Evolutionary conservation across 2,113 vertebrate species (phyloP).

Genomic region (Lampris megalopsis): DNA sequence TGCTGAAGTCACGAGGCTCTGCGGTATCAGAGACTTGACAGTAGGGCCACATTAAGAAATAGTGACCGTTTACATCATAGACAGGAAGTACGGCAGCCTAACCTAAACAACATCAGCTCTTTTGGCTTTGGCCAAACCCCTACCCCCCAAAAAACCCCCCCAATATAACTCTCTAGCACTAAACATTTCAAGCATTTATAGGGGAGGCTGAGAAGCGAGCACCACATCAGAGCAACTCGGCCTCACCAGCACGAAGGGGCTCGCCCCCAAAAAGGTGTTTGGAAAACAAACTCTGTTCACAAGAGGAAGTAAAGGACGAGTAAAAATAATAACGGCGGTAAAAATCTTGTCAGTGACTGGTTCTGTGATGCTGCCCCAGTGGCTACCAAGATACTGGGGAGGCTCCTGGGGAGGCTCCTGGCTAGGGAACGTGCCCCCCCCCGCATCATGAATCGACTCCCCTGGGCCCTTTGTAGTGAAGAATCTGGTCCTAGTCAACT

Average conservation of each 20-base stretch:
- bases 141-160: no score
- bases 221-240: background rate
- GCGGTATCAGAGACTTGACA: no score
- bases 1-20: no score
- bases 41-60: no score
- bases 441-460: background rate
- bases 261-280: background rate
- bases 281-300: background rate
- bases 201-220: conserved; percentile 29
- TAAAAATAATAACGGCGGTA: background rate
- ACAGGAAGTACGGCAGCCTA: no score
- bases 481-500: conserved; percentile 35
- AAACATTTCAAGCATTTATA: no score
- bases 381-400: conserved; percentile 21
- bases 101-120: no score
- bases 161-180: no score
- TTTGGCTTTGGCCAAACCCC: no score
- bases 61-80: no score
- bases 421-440: conserved; percentile 32
- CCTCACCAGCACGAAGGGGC: background rate
- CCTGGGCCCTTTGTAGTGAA: conserved; percentile 1
- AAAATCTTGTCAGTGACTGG: background rate
- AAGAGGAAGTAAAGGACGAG: background rate
- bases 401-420: conserved; percentile 28
- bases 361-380: conserved; percentile 6